Evolutionary conservation across 2,888 invertebrate genomes (phyloP).

Genomic region (Seira ritae): DNA sequence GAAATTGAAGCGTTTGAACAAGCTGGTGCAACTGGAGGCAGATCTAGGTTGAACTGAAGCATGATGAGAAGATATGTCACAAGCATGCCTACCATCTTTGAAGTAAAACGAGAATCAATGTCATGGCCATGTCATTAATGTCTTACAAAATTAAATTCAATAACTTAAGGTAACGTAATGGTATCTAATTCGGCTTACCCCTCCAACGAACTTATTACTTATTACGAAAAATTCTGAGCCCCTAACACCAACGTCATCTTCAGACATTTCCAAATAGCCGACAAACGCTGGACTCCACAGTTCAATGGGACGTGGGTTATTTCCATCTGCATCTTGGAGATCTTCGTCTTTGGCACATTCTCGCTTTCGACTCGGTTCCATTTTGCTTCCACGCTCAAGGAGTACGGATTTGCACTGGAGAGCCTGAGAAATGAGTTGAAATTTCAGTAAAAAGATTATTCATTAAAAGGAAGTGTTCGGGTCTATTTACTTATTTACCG

Average conservation of each 20-base stretch:
- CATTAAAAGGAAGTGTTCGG: neutral
- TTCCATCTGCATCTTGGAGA: neutral
- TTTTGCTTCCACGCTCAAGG: constrained; percentile 12
- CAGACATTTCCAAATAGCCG: constrained; percentile 31
- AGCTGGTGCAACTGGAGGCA: neutral
- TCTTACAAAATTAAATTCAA: no score
- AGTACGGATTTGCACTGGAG: constrained; percentile 26
- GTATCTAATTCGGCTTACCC: no score
- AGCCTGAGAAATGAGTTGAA: neutral
- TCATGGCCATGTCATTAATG: neutral
- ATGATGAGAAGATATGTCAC: constrained; percentile 18
- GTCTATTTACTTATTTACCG: neutral
- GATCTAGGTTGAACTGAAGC: constrained; percentile 31
- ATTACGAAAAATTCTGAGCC: constrained; percentile 42
- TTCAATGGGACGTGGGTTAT: no score
- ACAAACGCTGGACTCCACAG: constrained; percentile 38
- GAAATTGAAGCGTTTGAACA: no score
- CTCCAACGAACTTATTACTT: constrained; percentile 30
- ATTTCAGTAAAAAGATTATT: neutral
- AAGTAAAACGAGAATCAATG: neutral
- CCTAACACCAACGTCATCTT: constrained; percentile 27
- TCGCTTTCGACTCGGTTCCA: neutral
- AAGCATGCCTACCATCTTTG: constrained; percentile 15
- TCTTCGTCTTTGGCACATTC: neutral
- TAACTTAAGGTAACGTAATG: no score